These are phyloP conservation scores for Parazoanthus atlanticus DNA, from an alignment of 92 coral and sea anemone genomes.

Conservation along the genomic window DNA sequence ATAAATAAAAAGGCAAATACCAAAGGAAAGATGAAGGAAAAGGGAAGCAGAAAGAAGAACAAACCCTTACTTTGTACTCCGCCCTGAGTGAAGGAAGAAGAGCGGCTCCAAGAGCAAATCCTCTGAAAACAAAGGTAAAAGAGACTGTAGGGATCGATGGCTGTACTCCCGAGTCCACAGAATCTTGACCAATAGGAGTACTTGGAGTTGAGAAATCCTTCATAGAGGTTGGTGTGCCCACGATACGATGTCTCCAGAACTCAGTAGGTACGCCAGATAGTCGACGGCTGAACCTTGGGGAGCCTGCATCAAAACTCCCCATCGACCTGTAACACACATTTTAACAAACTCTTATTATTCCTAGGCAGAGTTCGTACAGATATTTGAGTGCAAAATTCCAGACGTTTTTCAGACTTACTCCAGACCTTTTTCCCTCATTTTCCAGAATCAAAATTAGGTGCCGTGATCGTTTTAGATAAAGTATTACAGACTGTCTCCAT, in stretches of 20 bases:
- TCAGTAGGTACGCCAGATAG: conserved; percentile 76
- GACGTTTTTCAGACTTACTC: too few relatives aligned
- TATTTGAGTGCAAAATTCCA: too few relatives aligned
- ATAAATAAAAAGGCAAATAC: neutral
- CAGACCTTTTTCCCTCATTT: too few relatives aligned
- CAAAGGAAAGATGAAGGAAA: too few relatives aligned
- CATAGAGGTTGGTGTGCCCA: conserved; percentile 67
- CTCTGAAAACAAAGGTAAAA: conserved; percentile 80
- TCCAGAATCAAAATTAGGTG: too few relatives aligned
- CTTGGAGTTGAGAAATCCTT: conserved; percentile 60
- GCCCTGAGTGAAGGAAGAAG: conserved; percentile 90
- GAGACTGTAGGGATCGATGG: conserved; percentile 63
- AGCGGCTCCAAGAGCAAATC: conserved; percentile 92
- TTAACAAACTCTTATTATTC: too few relatives aligned
- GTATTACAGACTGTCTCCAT: too few relatives aligned
- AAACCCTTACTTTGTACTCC: conserved; percentile 81
- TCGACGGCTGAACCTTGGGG: conserved; percentile 60
- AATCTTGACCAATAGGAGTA: conserved; percentile 49
- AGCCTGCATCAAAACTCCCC: conserved; percentile 70
- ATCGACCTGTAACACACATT: conserved; percentile 55
- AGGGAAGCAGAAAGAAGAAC: neutral
- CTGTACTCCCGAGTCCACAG: conserved; percentile 57
- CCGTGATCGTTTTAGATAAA: too few relatives aligned
- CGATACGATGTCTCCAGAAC: conserved; percentile 63
- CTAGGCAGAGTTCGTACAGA: too few relatives aligned